Conservation (phyloP, 2,888 invertebrate genomes). For the Acronicta aceris region DNA sequence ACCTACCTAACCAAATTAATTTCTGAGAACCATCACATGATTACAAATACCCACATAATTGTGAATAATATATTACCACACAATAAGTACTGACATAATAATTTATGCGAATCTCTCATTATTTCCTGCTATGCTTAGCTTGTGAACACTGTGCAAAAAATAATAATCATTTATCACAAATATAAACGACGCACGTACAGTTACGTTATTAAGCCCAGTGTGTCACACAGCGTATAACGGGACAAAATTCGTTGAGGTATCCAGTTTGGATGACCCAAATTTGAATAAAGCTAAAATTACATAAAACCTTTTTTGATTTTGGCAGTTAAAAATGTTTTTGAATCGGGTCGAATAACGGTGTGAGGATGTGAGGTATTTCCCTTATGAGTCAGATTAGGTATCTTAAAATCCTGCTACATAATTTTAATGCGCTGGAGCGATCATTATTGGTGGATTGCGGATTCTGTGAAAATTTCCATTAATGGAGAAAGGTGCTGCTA, state of each 20-base stretch:
- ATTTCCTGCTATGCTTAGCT: slow-evolving; percentile 20
- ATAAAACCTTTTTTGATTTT: slow-evolving; percentile 49
- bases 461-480: neutral
- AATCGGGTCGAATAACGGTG: slow-evolving; percentile 52
- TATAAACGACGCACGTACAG: slow-evolving; percentile 39
- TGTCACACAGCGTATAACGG: slow-evolving; percentile 56
- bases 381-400: slow-evolving; percentile 28
- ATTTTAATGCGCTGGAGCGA: neutral
- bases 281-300: slow-evolving; percentile 51
- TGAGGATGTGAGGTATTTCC: slow-evolving; percentile 36
- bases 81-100: slow-evolving; percentile 28
- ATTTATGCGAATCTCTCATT: slow-evolving; percentile 26
- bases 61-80: slow-evolving; percentile 31
- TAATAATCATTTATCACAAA: slow-evolving; percentile 33
- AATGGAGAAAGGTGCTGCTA: neutral
- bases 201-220: slow-evolving; percentile 56
- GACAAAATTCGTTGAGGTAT: slow-evolving; percentile 42
- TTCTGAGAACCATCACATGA: slow-evolving; percentile 19
- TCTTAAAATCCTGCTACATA: slow-evolving; percentile 8
- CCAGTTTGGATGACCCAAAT: slow-evolving; percentile 54
- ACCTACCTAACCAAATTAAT: neutral
- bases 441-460: too few relatives aligned
- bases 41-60: slow-evolving; percentile 17
- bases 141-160: slow-evolving; percentile 25
- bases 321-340: slow-evolving; percentile 32